phyloP scores from a whole-genome alignment of 2,113 vertebrate genomes.

The Archocentrus centrarchus region DNA sequence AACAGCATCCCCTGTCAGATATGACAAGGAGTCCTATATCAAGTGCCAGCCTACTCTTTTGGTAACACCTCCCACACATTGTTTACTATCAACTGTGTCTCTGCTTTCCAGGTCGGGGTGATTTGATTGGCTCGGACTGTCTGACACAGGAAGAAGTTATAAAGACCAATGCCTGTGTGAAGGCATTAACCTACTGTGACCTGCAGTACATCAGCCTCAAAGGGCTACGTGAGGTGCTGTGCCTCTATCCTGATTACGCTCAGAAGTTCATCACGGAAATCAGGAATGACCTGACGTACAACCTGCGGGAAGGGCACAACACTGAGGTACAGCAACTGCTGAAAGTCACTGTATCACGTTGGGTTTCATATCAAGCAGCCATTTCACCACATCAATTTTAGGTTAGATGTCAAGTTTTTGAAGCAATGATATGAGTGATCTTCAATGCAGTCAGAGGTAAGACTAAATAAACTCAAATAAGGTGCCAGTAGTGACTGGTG shows the following conservation, averaged over 20 bases:
- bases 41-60: rapidly evolving
- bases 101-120: slow-evolving; percentile 79
- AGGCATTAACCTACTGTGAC: slow-evolving; percentile 87
- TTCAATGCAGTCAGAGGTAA: neutral
- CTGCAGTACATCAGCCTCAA: slow-evolving; percentile 87
- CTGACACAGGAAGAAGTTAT: slow-evolving; percentile 85
- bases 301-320: slow-evolving; percentile 83
- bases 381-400: neutral
- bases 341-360: neutral
- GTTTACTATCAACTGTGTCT: neutral
- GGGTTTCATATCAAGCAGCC: neutral
- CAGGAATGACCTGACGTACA: slow-evolving; percentile 86
- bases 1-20: neutral
- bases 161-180: slow-evolving; percentile 87
- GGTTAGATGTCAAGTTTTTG: neutral
- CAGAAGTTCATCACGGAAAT: slow-evolving; percentile 85
- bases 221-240: slow-evolving; percentile 83
- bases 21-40: neutral
- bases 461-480: neutral
- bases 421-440: neutral
- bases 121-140: slow-evolving; percentile 85
- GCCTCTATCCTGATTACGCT: slow-evolving; percentile 85
- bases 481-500: neutral
- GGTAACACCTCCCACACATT: slow-evolving; percentile 1
- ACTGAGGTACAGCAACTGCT: slow-evolving; percentile 63